Evolutionary conservation across 2,888 invertebrate species (phyloP).

Genomic region (Agriopis marginaria): DNA sequence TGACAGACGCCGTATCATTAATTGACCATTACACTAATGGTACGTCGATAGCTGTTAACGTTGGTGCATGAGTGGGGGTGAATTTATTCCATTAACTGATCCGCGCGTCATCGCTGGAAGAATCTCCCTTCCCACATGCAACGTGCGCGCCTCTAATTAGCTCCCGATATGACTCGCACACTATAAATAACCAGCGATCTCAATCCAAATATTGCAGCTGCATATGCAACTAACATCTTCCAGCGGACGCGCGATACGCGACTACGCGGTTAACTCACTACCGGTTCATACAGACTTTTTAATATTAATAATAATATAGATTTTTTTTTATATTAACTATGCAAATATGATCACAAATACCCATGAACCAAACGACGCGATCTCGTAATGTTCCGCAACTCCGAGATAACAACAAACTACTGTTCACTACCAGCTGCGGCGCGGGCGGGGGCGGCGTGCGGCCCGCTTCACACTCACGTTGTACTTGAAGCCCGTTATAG

Average conservation of each 20-base stretch:
- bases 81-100: conserved; percentile 54
- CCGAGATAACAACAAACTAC: conserved; percentile 74
- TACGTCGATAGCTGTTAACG: conserved; percentile 70
- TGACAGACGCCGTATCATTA: conserved; percentile 81
- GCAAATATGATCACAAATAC: conserved; percentile 83
- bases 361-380: conserved; percentile 81
- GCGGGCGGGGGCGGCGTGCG: conserved; percentile 24
- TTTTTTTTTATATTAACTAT: conserved; percentile 76
- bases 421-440: conserved; percentile 55
- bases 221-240: conserved; percentile 36
- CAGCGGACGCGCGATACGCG: conserved; percentile 50
- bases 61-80: conserved; percentile 76
- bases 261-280: conserved; percentile 62
- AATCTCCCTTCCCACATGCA: conserved; percentile 37
- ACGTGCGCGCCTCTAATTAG: conserved; percentile 58
- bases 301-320: conserved; percentile 74
- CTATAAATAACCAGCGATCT: conserved; percentile 64
- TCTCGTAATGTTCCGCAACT: conserved; percentile 70
- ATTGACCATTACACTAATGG: conserved; percentile 81
- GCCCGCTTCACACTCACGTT: neutral
- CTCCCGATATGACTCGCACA: conserved; percentile 59
- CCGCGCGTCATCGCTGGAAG: conserved; percentile 54
- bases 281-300: conserved; percentile 72
- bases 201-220: conserved; percentile 48
- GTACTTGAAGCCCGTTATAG: too few relatives aligned